These are phyloP conservation scores for Torymus aiolomorphi DNA, from an alignment of 2,888 invertebrate species.

Conservation along the genomic window DNA sequence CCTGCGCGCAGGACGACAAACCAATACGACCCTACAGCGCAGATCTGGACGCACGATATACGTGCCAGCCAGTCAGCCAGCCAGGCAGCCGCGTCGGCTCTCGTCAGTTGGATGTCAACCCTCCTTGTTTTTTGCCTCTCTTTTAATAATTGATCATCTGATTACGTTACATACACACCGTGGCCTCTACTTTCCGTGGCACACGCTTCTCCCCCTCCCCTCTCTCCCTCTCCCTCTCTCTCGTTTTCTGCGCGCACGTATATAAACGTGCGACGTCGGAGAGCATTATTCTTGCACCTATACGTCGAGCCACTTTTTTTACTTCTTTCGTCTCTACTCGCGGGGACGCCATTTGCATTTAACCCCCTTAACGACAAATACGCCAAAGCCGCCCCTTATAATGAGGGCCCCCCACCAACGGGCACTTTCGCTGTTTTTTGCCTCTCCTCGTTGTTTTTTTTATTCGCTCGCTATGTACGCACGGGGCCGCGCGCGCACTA, in stretches of 20 bases:
- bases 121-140: slow-evolving; percentile 74
- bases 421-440: slow-evolving; percentile 56
- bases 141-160: slow-evolving; percentile 76
- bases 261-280: slow-evolving; percentile 56
- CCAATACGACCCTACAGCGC: slow-evolving; percentile 54
- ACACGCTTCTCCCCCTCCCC: background rate
- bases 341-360: slow-evolving; percentile 73
- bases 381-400: slow-evolving; percentile 71
- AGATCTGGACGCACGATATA: slow-evolving; percentile 50
- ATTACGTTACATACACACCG: slow-evolving; percentile 74
- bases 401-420: slow-evolving; percentile 66
- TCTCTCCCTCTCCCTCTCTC: slow-evolving; percentile 53
- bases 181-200: slow-evolving; percentile 57
- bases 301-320: slow-evolving; percentile 66
- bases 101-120: slow-evolving; percentile 70
- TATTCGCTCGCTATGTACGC: slow-evolving; percentile 64
- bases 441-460: slow-evolving; percentile 50
- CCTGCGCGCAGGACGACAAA: slow-evolving; percentile 32
- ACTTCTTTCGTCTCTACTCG: slow-evolving; percentile 65
- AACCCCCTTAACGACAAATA: slow-evolving; percentile 74
- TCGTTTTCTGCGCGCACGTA: background rate
- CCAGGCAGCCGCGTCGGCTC: slow-evolving; percentile 20
- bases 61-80: slow-evolving; percentile 4
- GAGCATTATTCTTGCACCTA: slow-evolving; percentile 69
- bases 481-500: slow-evolving; percentile 60